A percentile compares a stretch with the other conserved stretches of the same genome.
phyloP scores from a whole-genome alignment of 2,888 invertebrate genomes.

The Drosophila paranaensis region DNA sequence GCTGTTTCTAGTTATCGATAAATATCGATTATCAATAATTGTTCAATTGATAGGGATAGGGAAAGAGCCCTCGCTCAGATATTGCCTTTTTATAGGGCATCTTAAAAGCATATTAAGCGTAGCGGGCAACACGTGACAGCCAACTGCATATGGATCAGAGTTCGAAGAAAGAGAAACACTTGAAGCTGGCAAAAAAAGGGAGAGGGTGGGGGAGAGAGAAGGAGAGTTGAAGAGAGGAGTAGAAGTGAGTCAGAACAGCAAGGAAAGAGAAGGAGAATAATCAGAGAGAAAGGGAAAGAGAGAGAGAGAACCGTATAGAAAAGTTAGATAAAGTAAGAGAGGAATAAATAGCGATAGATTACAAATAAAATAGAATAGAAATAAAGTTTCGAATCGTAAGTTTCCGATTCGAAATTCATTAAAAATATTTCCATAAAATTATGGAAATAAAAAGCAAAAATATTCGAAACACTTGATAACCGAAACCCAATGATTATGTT shows the following conservation, averaged over 20 bases:
- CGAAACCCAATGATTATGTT: neutral
- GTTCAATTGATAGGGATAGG: neutral
- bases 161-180: neutral
- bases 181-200: no score
- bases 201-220: neutral
- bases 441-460: neutral
- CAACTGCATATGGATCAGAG: conserved; percentile 33
- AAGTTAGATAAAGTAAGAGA: neutral
- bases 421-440: conserved; percentile 1
- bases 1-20: neutral
- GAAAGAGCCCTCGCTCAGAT: neutral
- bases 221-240: no score
- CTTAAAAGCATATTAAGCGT: conserved; percentile 49
- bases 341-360: neutral
- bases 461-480: neutral
- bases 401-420: neutral
- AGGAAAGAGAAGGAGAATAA: neutral
- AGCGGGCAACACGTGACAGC: conserved; percentile 65
- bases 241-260: no score
- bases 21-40: neutral
- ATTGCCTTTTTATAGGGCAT: conserved; percentile 3
- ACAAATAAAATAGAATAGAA: neutral
- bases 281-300: no score
- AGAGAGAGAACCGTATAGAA: neutral
- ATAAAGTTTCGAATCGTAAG: neutral